These are phyloP conservation scores for Volucella inflata DNA, from an alignment of 2,888 invertebrate genomes.

Conservation along the genomic window DNA sequence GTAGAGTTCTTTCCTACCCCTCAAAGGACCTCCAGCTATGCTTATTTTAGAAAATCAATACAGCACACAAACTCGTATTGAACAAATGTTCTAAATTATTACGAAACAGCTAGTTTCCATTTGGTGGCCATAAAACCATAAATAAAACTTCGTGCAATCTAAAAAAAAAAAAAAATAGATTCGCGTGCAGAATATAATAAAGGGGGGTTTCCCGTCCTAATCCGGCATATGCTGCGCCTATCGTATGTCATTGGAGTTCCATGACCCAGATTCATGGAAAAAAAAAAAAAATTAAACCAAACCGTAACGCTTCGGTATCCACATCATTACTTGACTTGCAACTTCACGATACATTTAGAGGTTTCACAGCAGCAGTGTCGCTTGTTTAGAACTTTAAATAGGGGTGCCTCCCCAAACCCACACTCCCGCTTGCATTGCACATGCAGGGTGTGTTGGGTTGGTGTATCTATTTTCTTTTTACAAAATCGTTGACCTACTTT, in stretches of 20 bases:
- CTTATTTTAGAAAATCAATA: conserved; percentile 12
- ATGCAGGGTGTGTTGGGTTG: background rate
- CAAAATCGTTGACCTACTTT: conserved; percentile 36
- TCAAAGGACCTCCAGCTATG: background rate
- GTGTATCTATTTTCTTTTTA: conserved; percentile 36
- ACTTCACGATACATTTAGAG: conserved; percentile 22
- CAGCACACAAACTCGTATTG: conserved; percentile 2
- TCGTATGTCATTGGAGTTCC: background rate
- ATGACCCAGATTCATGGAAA: conserved; percentile 43
- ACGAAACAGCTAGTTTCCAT: background rate
- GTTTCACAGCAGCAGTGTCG: conserved; percentile 4
- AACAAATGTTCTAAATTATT: conserved; percentile 1
- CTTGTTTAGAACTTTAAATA: no score
- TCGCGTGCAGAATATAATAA: conserved; percentile 25
- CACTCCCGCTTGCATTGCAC: no score
- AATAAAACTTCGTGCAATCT: background rate
- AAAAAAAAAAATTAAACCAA: background rate
- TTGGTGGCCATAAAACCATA: background rate
- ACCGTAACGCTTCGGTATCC: conserved; percentile 14
- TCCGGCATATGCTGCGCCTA: background rate
- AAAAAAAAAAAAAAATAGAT: background rate
- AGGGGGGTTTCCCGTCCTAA: background rate
- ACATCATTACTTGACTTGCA: conserved; percentile 34
- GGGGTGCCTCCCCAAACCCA: no score
- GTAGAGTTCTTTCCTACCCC: background rate